Evolutionary conservation across 2,888 invertebrate species (phyloP).

Genomic region (Tuta absoluta): DNA sequence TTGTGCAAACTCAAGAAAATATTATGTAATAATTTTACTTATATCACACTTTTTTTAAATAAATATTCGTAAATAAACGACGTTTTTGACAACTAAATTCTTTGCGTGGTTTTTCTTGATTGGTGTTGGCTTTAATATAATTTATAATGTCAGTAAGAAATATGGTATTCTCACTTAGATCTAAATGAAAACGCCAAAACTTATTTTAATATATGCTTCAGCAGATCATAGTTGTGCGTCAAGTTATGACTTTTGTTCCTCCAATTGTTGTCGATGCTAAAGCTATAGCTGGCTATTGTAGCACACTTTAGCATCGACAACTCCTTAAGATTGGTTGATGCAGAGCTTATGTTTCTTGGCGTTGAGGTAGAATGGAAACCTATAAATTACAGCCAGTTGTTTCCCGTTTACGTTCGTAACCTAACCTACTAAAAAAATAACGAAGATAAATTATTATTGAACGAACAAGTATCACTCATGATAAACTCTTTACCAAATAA

Average conservation of each 20-base stretch:
- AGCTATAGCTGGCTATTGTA: conserved; percentile 28
- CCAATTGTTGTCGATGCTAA: conserved; percentile 23
- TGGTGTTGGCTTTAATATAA: too few species aligned
- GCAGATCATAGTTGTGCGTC: not conserved
- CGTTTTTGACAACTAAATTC: too few species aligned
- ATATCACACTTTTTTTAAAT: too few species aligned
- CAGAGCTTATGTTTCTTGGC: not conserved
- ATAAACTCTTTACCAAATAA: too few species aligned
- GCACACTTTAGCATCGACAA: too few species aligned
- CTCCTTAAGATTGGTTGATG: too few species aligned
- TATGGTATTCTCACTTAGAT: not conserved
- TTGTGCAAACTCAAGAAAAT: too few species aligned
- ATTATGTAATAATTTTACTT: too few species aligned
- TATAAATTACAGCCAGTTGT: not conserved
- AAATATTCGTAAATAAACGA: too few species aligned
- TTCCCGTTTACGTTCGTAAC: not conserved
- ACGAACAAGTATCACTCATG: too few species aligned
- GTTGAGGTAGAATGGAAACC: conserved; percentile 12
- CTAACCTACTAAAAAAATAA: not conserved
- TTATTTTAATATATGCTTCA: not conserved
- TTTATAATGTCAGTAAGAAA: too few species aligned
- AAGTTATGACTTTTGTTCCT: not conserved
- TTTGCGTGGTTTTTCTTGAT: too few species aligned
- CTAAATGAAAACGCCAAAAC: not conserved
- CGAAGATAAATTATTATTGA: not conserved